phyloP scores from a whole-genome alignment of 2,797 vertebrate genomes.

The Poeciliopsis infans region DNA sequence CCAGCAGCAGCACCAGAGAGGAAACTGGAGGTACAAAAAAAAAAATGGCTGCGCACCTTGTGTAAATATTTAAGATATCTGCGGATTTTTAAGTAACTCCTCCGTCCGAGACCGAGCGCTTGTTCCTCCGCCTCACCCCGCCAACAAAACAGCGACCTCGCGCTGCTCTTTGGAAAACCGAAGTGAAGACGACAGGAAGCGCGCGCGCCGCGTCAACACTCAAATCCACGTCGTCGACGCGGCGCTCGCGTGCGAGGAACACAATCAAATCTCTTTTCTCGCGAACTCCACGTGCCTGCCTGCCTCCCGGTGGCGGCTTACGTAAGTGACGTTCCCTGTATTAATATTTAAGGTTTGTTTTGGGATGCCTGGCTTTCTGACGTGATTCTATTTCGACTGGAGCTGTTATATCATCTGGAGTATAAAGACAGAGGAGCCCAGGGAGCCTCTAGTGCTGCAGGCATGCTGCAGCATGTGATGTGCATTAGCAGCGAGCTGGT shows the following conservation, averaged over 20 bases:
- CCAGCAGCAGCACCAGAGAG: slow-evolving; percentile 44
- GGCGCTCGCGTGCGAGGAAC: neutral
- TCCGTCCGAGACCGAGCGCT: slow-evolving; percentile 72
- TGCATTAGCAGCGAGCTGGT: slow-evolving; percentile 49
- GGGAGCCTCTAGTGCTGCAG: slow-evolving; percentile 54
- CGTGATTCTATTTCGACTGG: slow-evolving; percentile 62
- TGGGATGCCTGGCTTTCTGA: slow-evolving; percentile 40
- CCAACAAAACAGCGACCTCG: slow-evolving; percentile 45
- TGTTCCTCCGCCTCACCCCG: slow-evolving; percentile 64
- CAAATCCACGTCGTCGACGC: slow-evolving; percentile 6
- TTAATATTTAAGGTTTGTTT: slow-evolving; percentile 75
- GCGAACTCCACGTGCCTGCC: slow-evolving; percentile 27
- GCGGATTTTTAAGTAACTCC: slow-evolving; percentile 73
- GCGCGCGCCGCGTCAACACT: slow-evolving; percentile 3
- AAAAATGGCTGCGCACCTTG: slow-evolving; percentile 73
- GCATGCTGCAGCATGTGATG: slow-evolving; percentile 62
- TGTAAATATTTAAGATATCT: slow-evolving; percentile 84
- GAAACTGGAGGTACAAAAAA: slow-evolving; percentile 43
- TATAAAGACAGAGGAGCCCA: slow-evolving; percentile 5
- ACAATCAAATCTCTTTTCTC: slow-evolving; percentile 24
- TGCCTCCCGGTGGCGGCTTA: slow-evolving; percentile 55
- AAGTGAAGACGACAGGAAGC: slow-evolving; percentile 1
- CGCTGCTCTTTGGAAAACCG: slow-evolving; percentile 14
- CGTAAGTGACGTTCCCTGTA: slow-evolving; percentile 58
- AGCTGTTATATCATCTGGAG: slow-evolving; percentile 72